These are phyloP conservation scores for Phanerotoma sp. DNA, from an alignment of 2,888 invertebrate genomes.

Conservation along the genomic window DNA sequence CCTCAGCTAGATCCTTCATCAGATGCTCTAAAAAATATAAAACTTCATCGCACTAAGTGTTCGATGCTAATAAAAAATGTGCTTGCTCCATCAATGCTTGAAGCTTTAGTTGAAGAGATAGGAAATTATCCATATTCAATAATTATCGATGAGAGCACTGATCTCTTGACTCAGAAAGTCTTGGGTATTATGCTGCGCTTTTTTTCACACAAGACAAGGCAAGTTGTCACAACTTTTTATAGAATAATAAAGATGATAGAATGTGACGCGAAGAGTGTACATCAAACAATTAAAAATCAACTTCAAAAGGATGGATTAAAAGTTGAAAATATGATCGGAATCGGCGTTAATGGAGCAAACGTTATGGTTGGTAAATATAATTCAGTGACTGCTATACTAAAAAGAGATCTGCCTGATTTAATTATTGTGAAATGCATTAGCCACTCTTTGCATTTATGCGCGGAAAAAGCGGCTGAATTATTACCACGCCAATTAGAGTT, in stretches of 20 bases:
- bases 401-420: conserved; percentile 29
- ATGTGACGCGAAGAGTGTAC: conserved; percentile 26
- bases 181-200: conserved; percentile 33
- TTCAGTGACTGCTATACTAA: conserved; percentile 33
- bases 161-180: conserved; percentile 29
- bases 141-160: conserved; percentile 44
- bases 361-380: conserved; percentile 36
- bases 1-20: conserved; percentile 33
- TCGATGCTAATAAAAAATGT: conserved; percentile 45
- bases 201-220: conserved; percentile 21
- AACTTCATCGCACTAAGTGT: conserved; percentile 39
- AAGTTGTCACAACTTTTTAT: conserved; percentile 33
- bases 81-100: conserved; percentile 38
- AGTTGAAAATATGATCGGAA: conserved; percentile 34
- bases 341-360: conserved; percentile 38
- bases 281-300: conserved; percentile 21
- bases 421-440: conserved; percentile 22
- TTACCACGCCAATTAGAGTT: conserved; percentile 33
- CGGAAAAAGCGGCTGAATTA: conserved; percentile 31
- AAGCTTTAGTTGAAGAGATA: conserved; percentile 41
- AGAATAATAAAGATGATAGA: conserved; percentile 27
- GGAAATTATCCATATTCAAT: conserved; percentile 40
- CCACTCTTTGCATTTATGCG: conserved; percentile 33
- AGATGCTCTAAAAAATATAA: conserved; percentile 35
- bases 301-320: conserved; percentile 30